Evolutionary conservation across 2,888 invertebrate species (phyloP), one percentile per base, ranked within the genome.

Genomic region (Hypercompe scribonia): DNA sequence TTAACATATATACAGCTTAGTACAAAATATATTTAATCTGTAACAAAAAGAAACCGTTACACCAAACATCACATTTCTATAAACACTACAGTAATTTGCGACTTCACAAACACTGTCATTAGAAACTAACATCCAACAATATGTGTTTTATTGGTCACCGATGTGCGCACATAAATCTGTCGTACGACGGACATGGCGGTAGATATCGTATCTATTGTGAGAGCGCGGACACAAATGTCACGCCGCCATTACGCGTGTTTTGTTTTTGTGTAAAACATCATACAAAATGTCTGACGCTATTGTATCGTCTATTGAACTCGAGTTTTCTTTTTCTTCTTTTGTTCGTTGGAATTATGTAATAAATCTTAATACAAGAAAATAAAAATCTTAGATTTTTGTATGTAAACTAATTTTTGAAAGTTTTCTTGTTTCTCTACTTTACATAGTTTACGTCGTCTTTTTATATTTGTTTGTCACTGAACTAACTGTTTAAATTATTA

Each of bases 121-220:
- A 58, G 68, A 58, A 36, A 21, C 50, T 54, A 68, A 36, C 50
- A 46, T 46, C 66, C 21, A 4, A 68, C 34, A 68, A 36, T 68
- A 28, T 28, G 11, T 18, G 54, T 3, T n/a, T 18, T 13, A 68
- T 68, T n/a, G 54, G 28, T 28, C 18, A 28, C 54, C 36, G 36
- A 54, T 36, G 50, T 68, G 54, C 7, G 75, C 66, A 77, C 84
- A 71, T 84, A 84, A 84, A 84, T 84, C 76, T 77, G 69, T 64
- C 58, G 28, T 36, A 58, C 75, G 65, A 73, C 81, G 76, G 78
- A 78, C 81, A 70, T 54, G 73, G 50, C 70, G 34, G 46, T 15
- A 74, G 81, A 82, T 81, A 81, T 66, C 72, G 73, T 58, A 36
- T 58, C 54, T 68, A 54, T 36, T 34, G 73, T 74, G 74, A 76